These are phyloP conservation scores for Fratercula arctica DNA, from an alignment of 2,797 vertebrate genomes.

Conservation along the genomic window DNA sequence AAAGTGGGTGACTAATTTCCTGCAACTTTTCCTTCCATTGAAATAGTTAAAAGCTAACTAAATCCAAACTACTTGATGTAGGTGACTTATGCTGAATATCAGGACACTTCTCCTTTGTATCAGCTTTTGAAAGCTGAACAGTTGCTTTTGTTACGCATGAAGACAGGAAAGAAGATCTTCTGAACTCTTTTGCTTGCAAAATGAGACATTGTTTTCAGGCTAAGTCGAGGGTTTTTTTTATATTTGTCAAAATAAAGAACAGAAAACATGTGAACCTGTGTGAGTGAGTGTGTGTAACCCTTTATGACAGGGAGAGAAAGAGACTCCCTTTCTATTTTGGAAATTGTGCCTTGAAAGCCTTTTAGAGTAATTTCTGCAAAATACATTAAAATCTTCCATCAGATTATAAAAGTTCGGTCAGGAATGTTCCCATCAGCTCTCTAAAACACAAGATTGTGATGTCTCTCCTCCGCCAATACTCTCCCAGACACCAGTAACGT, in stretches of 20 bases:
- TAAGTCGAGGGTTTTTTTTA: neutral
- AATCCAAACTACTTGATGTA: neutral
- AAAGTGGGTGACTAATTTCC: neutral
- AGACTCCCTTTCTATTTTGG: neutral
- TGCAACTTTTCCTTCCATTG: neutral
- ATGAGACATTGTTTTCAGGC: neutral
- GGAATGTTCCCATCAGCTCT: neutral
- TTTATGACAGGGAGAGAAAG: neutral
- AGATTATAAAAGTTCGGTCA: neutral
- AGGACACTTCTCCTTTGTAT: neutral
- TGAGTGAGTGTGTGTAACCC: neutral
- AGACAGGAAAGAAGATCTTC: neutral
- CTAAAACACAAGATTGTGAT: neutral
- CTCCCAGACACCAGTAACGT: neutral
- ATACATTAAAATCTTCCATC: neutral
- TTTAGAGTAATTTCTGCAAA: neutral
- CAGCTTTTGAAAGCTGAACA: neutral
- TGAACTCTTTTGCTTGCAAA: neutral
- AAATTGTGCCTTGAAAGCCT: neutral
- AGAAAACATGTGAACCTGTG: neutral
- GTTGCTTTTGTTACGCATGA: neutral
- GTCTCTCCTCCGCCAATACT: neutral
- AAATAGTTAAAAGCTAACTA: neutral
- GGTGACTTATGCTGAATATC: neutral
- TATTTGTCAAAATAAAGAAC: neutral